Percentiles rank a stretch among this genome's conserved stretches.
phyloP scores from a whole-genome alignment of 2,888 invertebrate species.

The Eilema caniola region DNA sequence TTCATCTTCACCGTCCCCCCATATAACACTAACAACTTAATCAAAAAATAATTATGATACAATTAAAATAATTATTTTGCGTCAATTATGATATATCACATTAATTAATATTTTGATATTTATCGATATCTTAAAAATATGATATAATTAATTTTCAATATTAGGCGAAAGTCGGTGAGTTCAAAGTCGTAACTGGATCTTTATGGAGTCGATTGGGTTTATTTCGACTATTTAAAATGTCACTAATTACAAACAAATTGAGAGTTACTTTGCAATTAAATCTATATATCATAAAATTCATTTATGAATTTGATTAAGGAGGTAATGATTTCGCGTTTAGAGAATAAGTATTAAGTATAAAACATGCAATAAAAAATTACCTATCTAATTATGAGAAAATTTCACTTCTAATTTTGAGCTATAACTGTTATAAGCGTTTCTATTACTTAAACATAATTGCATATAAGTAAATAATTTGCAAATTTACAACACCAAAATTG shows the following conservation, averaged over 20 bases:
- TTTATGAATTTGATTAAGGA: conserved; percentile 25
- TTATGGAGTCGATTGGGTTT: conserved; percentile 20
- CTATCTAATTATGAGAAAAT: conserved; percentile 18
- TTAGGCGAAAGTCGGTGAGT: conserved; percentile 70
- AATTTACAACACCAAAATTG: conserved; percentile 23
- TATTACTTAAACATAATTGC: conserved; percentile 1
- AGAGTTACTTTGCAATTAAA: conserved; percentile 24
- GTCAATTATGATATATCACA: conserved; percentile 64
- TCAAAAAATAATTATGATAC: conserved; percentile 63
- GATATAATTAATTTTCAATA: conserved; percentile 59
- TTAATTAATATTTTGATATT: conserved; percentile 73
- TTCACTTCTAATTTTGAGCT: conserved; percentile 6
- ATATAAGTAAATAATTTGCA: conserved; percentile 16
- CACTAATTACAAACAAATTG: conserved; percentile 23
- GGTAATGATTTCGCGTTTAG: conserved; percentile 19
- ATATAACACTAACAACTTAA: conserved; percentile 64
- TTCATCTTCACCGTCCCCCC: conserved; percentile 40
- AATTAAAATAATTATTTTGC: conserved; percentile 61
- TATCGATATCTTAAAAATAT: conserved; percentile 59
- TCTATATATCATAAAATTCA: conserved; percentile 17
- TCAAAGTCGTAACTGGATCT: conserved; percentile 56
- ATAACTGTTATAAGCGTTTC: conserved; percentile 5
- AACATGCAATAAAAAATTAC: conserved; percentile 8
- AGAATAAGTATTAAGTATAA: neutral
- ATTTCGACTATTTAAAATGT: conserved; percentile 17